phyloP scores from a whole-genome alignment of 2,797 vertebrate species.

The Lepus townsendii region DNA sequence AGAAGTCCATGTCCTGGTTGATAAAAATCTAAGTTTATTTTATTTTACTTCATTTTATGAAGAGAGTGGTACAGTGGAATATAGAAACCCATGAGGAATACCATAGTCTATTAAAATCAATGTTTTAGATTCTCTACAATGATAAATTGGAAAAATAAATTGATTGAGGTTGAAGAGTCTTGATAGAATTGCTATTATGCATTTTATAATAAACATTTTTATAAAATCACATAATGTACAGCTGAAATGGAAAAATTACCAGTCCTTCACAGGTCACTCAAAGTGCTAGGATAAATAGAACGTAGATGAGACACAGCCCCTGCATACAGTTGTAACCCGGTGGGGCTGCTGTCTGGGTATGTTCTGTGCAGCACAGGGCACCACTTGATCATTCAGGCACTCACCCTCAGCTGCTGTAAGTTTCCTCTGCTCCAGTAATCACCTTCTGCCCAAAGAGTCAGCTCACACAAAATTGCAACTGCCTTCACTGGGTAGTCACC shows the following conservation, averaged over 20 bases:
- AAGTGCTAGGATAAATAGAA: not conserved
- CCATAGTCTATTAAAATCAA: not conserved
- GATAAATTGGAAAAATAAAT: not conserved
- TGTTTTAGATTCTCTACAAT: not conserved
- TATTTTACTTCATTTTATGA: not conserved
- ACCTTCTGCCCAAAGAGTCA: not conserved
- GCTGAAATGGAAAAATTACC: not conserved
- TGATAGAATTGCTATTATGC: not conserved
- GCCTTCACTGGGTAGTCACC: not conserved
- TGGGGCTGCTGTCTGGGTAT: not conserved
- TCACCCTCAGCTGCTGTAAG: not conserved
- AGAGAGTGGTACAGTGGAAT: not conserved
- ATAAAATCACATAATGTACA: not conserved
- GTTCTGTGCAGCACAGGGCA: not conserved
- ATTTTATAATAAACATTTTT: not conserved
- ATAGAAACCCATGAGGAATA: not conserved
- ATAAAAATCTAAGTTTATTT: not conserved
- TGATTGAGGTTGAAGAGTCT: not conserved
- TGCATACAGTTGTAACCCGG: not conserved
- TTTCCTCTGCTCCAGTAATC: not conserved
- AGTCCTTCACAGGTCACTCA: not conserved
- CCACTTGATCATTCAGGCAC: too few relatives aligned
- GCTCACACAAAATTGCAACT: fast-evolving
- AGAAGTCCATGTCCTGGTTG: not conserved
- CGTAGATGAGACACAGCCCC: not conserved